Evolutionary conservation across 1,140 invertebrate genomes (phyloP).

Genomic region (Drosophila pallidifrons): DNA sequence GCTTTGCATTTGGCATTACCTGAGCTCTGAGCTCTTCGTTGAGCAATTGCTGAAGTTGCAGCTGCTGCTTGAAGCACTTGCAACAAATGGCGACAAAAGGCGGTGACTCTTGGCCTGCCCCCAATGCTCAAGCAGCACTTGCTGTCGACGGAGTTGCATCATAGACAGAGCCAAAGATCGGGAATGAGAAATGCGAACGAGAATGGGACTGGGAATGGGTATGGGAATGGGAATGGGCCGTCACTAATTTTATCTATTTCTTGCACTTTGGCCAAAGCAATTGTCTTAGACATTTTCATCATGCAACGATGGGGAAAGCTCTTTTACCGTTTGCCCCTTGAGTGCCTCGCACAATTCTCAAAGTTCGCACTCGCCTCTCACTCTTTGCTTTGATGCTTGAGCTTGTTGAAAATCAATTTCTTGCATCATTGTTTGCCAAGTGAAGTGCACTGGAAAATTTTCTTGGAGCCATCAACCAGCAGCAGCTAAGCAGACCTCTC

Average conservation of each 20-base stretch:
- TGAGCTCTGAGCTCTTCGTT: slow-evolving; percentile 9
- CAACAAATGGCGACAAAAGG: slow-evolving; percentile 39
- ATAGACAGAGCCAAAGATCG: not conserved
- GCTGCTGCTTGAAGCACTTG: slow-evolving; percentile 27
- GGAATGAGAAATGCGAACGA: not conserved
- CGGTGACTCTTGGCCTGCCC: slow-evolving; percentile 16
- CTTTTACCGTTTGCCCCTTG: slow-evolving; percentile 36
- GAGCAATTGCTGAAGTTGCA: slow-evolving; percentile 38
- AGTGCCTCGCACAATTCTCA: slow-evolving; percentile 41
- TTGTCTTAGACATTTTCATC: slow-evolving; percentile 82
- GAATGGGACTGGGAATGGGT: slow-evolving; percentile 25
- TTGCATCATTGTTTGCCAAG: slow-evolving; percentile 84
- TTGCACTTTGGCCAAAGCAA: slow-evolving; percentile 81
- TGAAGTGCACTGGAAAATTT: slow-evolving; percentile 84
- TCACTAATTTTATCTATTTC: slow-evolving; percentile 83
- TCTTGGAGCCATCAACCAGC: slow-evolving; percentile 63
- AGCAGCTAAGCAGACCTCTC: slow-evolving; percentile 36
- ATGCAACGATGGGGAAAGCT: slow-evolving; percentile 43
- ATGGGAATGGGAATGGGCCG: slow-evolving; percentile 53
- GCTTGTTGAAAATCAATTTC: slow-evolving; percentile 84
- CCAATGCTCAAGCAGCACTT: slow-evolving; percentile 19
- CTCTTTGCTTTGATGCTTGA: slow-evolving; percentile 52
- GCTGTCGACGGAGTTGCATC: not conserved
- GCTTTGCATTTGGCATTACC: slow-evolving; percentile 44
- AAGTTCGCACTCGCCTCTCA: not conserved